phyloP scores from a whole-genome alignment of 1,140 invertebrate genomes.

The Atopsyche davidsoni region DNA sequence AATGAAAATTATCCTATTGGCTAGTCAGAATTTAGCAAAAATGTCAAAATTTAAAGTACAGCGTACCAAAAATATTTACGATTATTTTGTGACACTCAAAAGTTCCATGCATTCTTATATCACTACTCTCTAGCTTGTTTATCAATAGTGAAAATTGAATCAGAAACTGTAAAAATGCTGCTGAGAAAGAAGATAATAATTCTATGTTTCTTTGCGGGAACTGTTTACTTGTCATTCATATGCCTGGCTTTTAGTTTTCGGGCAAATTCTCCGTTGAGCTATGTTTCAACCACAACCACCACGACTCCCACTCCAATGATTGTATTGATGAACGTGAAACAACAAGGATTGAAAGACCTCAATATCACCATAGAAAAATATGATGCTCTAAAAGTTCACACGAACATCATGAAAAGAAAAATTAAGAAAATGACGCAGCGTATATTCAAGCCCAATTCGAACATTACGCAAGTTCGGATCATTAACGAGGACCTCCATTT shows the following conservation, averaged over 20 bases:
- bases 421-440: constrained; percentile 13
- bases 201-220: constrained; percentile 11
- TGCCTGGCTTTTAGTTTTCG: constrained; percentile 8
- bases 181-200: constrained; percentile 10
- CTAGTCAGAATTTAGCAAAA: too few relatives aligned
- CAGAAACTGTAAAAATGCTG: background rate
- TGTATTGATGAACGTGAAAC: constrained; percentile 20
- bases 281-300: constrained; percentile 19
- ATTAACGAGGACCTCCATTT: constrained; percentile 18
- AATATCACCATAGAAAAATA: constrained; percentile 27
- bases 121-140: too few relatives aligned
- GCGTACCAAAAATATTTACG: too few relatives aligned
- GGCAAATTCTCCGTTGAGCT: constrained; percentile 2
- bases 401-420: constrained; percentile 24
- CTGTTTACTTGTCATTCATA: constrained; percentile 10
- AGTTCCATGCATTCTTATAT: too few relatives aligned
- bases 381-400: constrained; percentile 26
- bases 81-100: too few relatives aligned
- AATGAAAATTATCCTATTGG: too few relatives aligned
- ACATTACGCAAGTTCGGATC: background rate
- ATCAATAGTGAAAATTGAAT: background rate
- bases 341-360: background rate
- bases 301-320: constrained; percentile 22
- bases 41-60: too few relatives aligned
- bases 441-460: constrained; percentile 1